These are phyloP conservation scores for Heliothis peltigera DNA, from an alignment of 2,888 invertebrate species.

Conservation along the genomic window DNA sequence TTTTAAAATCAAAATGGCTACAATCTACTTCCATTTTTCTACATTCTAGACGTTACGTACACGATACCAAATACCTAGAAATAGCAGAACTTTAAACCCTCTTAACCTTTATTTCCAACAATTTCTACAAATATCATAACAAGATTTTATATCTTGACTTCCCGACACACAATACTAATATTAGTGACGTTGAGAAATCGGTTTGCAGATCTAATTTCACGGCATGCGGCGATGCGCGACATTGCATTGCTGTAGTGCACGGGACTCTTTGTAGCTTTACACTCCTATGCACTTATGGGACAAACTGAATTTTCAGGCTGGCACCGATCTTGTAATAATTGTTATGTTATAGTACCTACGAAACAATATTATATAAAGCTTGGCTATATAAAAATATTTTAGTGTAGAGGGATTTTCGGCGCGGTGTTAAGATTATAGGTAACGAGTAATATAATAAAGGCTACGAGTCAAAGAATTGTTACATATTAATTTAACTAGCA, in stretches of 20 bases:
- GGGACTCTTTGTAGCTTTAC: slow-evolving; percentile 25
- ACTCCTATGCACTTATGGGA: slow-evolving; percentile 20
- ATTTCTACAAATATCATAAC: slow-evolving; percentile 39
- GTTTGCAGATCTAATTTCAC: slow-evolving; percentile 52
- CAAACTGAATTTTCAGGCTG: slow-evolving; percentile 15
- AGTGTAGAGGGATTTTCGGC: no score
- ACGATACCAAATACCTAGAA: not conserved
- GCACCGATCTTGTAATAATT: slow-evolving; percentile 5
- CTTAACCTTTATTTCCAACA: slow-evolving; percentile 5
- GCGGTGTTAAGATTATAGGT: no score
- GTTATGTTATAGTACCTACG: no score
- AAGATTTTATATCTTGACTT: slow-evolving; percentile 40
- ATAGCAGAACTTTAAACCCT: slow-evolving; percentile 1
- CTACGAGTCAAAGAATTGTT: no score
- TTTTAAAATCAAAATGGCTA: no score
- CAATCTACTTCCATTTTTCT: no score
- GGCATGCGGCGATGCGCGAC: slow-evolving; percentile 42
- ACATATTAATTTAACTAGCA: no score
- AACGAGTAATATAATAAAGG: no score
- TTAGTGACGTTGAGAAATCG: slow-evolving; percentile 51
- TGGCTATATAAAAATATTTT: no score
- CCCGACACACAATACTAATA: slow-evolving; percentile 45
- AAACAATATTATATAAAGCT: no score
- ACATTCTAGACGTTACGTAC: no score
- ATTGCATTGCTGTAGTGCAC: slow-evolving; percentile 50